Conservation (phyloP, 2,113 vertebrate species). For the Ptyas mucosa region DNA sequence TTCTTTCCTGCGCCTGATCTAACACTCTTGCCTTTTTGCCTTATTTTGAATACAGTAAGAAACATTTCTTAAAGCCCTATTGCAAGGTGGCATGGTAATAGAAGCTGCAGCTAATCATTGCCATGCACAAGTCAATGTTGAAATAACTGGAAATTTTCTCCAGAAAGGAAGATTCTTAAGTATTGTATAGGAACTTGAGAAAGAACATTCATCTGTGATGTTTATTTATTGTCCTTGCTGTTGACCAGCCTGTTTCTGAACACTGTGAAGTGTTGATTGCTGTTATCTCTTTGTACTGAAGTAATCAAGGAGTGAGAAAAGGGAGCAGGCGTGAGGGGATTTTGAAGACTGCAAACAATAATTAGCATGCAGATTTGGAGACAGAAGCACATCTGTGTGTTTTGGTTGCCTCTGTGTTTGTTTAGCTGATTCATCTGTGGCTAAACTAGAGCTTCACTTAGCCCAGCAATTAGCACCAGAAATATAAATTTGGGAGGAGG, state of each 20-base stretch:
- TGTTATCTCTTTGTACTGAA: conserved; percentile 50
- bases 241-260: background rate
- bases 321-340: background rate
- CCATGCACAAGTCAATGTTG: background rate
- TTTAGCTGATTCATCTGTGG: conserved; percentile 61
- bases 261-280: conserved; percentile 33
- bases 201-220: background rate
- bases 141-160: background rate
- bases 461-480: conserved; percentile 61
- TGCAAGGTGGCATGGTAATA: background rate
- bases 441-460: conserved; percentile 53
- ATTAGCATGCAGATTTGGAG: conserved; percentile 71
- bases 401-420: conserved; percentile 55
- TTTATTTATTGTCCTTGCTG: background rate
- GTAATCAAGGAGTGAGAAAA: conserved; percentile 20
- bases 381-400: conserved; percentile 57
- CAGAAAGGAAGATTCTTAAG: background rate
- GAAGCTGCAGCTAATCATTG: background rate
- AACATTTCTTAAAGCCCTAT: background rate
- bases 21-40: background rate
- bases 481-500: conserved; percentile 59
- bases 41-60: background rate
- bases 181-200: background rate
- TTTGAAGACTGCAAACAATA: conserved; percentile 40
- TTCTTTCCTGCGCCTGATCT: too few relatives aligned